A percentile compares a stretch with the other conserved stretches of the same genome.
These are phyloP conservation scores for Garra rufa DNA, from an alignment of 2,113 vertebrate species.

Conservation along the genomic window DNA sequence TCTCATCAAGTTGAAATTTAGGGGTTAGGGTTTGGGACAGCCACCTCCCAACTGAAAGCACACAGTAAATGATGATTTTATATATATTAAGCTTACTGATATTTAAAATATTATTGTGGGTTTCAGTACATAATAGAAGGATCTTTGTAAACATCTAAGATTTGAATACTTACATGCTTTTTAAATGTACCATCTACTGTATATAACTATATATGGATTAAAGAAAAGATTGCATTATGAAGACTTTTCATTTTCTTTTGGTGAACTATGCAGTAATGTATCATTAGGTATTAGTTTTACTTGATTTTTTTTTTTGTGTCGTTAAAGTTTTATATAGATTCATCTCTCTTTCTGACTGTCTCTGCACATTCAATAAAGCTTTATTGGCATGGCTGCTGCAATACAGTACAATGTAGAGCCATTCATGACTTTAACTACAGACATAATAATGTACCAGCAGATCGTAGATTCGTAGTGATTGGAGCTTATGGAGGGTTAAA, in stretches of 20 bases:
- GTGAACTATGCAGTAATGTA: background rate
- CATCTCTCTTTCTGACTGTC: background rate
- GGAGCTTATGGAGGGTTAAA: slow-evolving; percentile 22
- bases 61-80: no score
- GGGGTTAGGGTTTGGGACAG: no score
- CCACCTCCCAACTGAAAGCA: no score
- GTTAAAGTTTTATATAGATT: background rate
- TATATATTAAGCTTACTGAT: no score
- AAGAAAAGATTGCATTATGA: background rate
- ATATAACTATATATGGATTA: no score
- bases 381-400: background rate
- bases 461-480: background rate
- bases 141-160: no score
- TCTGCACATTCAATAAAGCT: background rate
- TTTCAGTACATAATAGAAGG: no score
- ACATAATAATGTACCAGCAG: background rate
- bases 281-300: background rate
- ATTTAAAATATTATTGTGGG: no score
- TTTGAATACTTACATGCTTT: no score
- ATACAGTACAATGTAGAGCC: background rate
- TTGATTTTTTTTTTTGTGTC: background rate
- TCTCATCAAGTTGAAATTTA: no score
- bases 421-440: background rate
- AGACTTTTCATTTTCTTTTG: no score
- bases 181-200: no score